Evolutionary conservation across 2,888 invertebrate species (phyloP), one percentile per base, ranked within the genome.

Genomic region (Drosophila prolongata): DNA sequence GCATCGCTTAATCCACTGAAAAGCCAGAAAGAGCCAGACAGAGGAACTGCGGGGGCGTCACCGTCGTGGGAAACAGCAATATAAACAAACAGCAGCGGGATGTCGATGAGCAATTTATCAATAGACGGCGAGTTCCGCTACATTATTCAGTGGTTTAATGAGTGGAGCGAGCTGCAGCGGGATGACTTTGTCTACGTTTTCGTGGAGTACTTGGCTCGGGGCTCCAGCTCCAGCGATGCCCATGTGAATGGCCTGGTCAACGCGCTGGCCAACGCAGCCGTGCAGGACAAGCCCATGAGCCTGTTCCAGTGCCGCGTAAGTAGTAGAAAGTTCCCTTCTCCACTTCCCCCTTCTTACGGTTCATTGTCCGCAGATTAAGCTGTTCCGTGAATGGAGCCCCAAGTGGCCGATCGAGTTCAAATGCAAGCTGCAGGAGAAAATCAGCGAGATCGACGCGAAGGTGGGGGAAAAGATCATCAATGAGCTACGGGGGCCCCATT

Each of bases 91-190:
- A 58, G 13, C 71, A 55, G 24, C 19, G 77, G 78, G 62, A 94
- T 94, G 94, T 94, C 94, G 37, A 93, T 93, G 66, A 93, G 93
- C 73, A 94, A 94, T 59, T 90, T 94, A 83, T 94, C 94, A 3
- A 92, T 95, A 38, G 96, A 96, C 89, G 95, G 95, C 3, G 97
- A 97, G 92, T 93, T 97, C 84, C 94, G 96, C 60, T 97, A 97
- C 91, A 93, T 97, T 77, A 93, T 96, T 64, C 96, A 96, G 90
- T 97, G 97, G 97, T 97, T 97, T 89, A 94, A 95, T 87, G 97
- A 97, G 92, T 97, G 97, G 95, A 97, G 97, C 90, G 97, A 97
- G 90, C 94, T 97, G 91, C 97, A 97, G 91, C 94, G 96, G 62
- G 95, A 95, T 68, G 97, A 97, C 91, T 97, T 97, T 91, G 90